These are phyloP conservation scores for Pelmatolapia mariae DNA, from an alignment of 2,113 vertebrate genomes.

Conservation along the genomic window DNA sequence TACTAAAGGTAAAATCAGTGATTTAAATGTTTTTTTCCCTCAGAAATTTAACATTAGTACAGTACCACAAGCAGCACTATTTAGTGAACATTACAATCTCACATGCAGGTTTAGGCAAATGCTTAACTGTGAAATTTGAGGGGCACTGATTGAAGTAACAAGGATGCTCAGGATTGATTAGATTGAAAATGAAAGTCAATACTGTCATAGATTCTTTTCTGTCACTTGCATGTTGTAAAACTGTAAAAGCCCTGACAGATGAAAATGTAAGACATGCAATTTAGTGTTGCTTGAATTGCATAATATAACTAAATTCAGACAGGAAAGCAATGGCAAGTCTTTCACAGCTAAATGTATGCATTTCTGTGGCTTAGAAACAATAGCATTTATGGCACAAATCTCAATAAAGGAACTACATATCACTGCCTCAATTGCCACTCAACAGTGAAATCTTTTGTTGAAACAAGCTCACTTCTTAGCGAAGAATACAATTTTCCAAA, in stretches of 20 bases:
- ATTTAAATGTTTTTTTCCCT: background rate
- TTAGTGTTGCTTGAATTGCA: background rate
- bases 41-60: background rate
- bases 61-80: conserved; percentile 9
- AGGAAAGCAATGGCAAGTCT: background rate
- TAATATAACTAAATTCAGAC: background rate
- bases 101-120: conserved; percentile 18
- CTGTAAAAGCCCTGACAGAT: background rate
- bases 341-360: background rate
- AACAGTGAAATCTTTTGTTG: conserved; percentile 13
- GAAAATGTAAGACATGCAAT: background rate
- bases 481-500: background rate
- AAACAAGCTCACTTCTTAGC: conserved; percentile 9
- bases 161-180: background rate
- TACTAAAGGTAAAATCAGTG: conserved; percentile 1
- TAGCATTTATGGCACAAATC: conserved; percentile 19
- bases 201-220: background rate
- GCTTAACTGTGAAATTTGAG: background rate
- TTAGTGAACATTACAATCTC: background rate
- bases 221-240: background rate
- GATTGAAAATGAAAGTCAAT: background rate
- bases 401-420: background rate
- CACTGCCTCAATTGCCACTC: background rate
- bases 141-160: background rate
- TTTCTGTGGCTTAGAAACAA: background rate